Conservation (phyloP, 2,888 invertebrate species). For the Drosophila sordidula region DNA sequence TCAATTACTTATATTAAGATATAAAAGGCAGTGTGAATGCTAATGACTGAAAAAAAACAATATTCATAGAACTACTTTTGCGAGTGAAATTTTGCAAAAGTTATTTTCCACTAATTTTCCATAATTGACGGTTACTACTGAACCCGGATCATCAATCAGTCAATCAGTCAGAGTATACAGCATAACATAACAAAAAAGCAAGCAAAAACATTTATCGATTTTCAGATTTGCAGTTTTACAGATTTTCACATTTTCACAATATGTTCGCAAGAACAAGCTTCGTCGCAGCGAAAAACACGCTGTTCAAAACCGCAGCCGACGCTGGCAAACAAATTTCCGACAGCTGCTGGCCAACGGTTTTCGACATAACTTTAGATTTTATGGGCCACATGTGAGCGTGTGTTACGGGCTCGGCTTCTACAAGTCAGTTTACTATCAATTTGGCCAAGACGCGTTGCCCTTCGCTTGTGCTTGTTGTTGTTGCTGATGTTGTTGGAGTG, state of each 20-base stretch:
- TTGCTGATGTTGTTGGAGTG: constrained; percentile 29
- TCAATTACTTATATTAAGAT: too few relatives aligned
- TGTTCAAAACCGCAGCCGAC: constrained; percentile 24
- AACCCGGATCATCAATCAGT: neutral
- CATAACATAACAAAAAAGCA: neutral
- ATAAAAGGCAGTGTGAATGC: too few relatives aligned
- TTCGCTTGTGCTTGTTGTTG: neutral
- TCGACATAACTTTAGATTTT: constrained; percentile 73
- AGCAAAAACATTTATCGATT: constrained; percentile 55
- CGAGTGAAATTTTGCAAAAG: too few relatives aligned
- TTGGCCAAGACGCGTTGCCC: constrained; percentile 27
- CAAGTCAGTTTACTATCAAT: constrained; percentile 69
- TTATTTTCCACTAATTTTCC: too few relatives aligned
- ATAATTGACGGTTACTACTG: too few relatives aligned
- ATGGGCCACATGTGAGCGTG: constrained; percentile 70
- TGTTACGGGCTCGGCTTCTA: constrained; percentile 12
- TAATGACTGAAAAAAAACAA: too few relatives aligned
- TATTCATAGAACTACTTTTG: too few relatives aligned
- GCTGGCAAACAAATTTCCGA: constrained; percentile 69
- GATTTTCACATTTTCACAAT: constrained; percentile 9
- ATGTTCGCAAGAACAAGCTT: constrained; percentile 7
- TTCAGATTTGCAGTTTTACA: constrained; percentile 8
- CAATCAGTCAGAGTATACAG: neutral
- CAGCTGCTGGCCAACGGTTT: constrained; percentile 72
- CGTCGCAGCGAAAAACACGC: constrained; percentile 27